Percentiles rank a stretch among this genome's conserved stretches.
Evolutionary conservation across 2,888 invertebrate species (phyloP).

Genomic region (Caenorhabditis sp.): DNA sequence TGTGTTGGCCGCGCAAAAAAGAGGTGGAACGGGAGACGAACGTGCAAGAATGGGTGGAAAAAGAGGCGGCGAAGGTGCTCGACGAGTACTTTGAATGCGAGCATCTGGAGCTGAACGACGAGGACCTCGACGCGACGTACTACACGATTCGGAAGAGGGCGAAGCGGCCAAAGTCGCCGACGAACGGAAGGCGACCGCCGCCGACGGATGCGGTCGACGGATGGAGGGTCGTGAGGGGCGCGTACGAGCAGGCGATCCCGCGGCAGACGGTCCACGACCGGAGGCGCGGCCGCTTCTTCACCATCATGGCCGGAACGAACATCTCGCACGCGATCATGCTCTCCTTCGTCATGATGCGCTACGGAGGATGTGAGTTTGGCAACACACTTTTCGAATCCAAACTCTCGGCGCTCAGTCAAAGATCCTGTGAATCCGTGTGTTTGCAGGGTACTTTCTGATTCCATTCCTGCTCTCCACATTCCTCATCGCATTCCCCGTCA

Average conservation of each 20-base stretch:
- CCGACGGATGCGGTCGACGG: not conserved
- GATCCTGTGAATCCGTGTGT: not conserved
- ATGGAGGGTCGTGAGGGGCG: not conserved
- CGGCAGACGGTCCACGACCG: not conserved
- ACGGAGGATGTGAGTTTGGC: constrained; percentile 26
- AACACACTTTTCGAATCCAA: no score
- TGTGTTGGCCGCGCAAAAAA: no score
- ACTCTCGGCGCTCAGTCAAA: no score
- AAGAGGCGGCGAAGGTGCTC: not conserved
- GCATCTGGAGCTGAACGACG: not conserved
- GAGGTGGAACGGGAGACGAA: not conserved
- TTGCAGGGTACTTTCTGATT: constrained; percentile 18
- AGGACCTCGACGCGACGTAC: not conserved
- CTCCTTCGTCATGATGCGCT: constrained; percentile 29
- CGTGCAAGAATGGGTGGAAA: constrained; percentile 2
- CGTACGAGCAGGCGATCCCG: constrained; percentile 14
- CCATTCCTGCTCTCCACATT: constrained; percentile 6
- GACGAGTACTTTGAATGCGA: constrained; percentile 20
- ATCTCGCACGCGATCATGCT: constrained; percentile 9
- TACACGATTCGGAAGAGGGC: not conserved
- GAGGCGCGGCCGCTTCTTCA: constrained; percentile 1
- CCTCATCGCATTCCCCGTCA: constrained; percentile 5
- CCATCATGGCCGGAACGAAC: constrained; percentile 14
- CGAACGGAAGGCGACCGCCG: not conserved
- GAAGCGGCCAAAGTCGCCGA: not conserved